Evolutionary conservation across 64 coral and sea anemone genomes (phyloP), one percentile per base, ranked within the genome.

Genomic region (Actinia equina): DNA sequence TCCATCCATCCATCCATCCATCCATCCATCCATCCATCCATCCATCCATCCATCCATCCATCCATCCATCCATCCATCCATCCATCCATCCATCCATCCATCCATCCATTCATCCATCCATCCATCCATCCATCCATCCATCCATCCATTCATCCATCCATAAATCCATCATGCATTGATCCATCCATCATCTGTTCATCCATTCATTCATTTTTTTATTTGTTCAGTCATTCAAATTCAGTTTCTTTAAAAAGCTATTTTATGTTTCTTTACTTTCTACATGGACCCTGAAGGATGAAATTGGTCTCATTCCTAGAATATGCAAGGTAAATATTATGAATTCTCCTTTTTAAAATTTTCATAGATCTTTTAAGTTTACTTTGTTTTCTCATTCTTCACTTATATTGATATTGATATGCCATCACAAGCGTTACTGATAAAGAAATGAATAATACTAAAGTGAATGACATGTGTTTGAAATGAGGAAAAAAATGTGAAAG

Each of bases 221-320:
- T 54, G 0, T 54, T 54, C 52, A 54, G 6, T 54, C 52, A 54
- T 54, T 37, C 30, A 54, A 54, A 57, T 57, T 57, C 55, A n/a
- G 5, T 65, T 65, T 7, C 20, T 65, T 65, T 4, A 22, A 3
- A 27, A 12, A 71, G 0, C 25, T 20, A 44, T 51, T 0, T 79
- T 30, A 52, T 61, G 55, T 57, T 57, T 12, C 55, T 44, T 6
- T 83, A 0, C 16, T 42, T 89, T 49, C 17, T 49, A 42, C 19
- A 43, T 53, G 62, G 86, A 45, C 15, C 67, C 59, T 92, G 12
- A 61, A 99, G 97, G 90, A 95, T 85, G 88, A 99, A 82, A 74
- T 94, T 90, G 97, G 97, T 59, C 90, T 99, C 83, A 99, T 95
- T 84, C 97, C 97, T 30, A 95, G 97, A 88, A 99, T 99, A 88